Percentiles rank a stretch among this genome's conserved stretches.
Evolutionary conservation across 2,113 vertebrate genomes (phyloP).

Genomic region (Phalacrocorax pelagicus): DNA sequence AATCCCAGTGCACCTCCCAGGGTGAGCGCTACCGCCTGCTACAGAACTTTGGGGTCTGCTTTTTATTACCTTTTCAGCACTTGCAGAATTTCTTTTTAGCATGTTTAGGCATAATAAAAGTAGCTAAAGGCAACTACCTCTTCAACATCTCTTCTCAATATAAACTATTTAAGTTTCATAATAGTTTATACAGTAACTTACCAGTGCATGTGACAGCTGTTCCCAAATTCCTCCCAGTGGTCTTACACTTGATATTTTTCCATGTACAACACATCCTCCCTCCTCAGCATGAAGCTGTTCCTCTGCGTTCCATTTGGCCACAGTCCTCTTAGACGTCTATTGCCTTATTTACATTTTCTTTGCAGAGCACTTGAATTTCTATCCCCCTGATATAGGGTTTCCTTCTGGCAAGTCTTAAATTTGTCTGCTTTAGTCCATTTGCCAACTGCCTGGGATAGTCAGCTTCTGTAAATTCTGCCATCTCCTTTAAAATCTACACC

Average conservation of each 20-base stretch:
- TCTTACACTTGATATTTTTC: background rate
- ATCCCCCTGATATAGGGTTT: constrained; percentile 1
- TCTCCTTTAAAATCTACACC: background rate
- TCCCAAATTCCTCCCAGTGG: background rate
- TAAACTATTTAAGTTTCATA: background rate
- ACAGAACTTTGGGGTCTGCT: background rate
- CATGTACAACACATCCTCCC: background rate
- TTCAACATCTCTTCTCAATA: background rate
- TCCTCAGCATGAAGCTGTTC: background rate
- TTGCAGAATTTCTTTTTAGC: background rate
- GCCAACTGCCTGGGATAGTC: constrained; percentile 12
- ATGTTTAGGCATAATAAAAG: background rate
- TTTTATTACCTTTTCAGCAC: background rate
- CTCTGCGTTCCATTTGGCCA: background rate
- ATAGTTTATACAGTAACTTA: background rate
- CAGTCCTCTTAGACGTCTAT: background rate
- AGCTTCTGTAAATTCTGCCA: constrained; percentile 18
- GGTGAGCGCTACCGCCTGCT: background rate
- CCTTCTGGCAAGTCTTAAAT: constrained; percentile 50
- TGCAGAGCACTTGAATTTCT: constrained; percentile 13
- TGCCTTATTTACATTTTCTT: constrained; percentile 15
- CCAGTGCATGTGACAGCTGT: background rate
- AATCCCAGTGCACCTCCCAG: background rate
- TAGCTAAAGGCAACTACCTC: background rate
- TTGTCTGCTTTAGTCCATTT: constrained; percentile 8